Evolutionary conservation across 2,113 vertebrate species (phyloP).

Genomic region (Peromyscus polionotus): DNA sequence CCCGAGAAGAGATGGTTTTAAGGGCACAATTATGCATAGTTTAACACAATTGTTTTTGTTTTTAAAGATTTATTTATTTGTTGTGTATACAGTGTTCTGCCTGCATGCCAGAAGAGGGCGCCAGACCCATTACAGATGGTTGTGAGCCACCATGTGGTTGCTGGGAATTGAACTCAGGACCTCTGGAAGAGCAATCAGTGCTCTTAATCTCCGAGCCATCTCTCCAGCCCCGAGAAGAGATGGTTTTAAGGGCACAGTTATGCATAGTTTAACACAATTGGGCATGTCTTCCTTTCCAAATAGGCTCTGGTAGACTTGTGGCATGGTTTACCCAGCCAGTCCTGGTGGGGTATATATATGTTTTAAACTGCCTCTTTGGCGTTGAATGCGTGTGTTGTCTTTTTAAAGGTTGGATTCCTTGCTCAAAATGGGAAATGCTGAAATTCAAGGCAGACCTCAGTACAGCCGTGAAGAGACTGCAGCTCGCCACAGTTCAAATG

Average conservation of each 20-base stretch:
- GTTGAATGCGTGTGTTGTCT: constrained; percentile 13
- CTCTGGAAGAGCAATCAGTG: too few relatives aligned
- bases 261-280: neutral
- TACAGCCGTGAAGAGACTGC: constrained; percentile 83
- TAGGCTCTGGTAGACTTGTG: constrained; percentile 6
- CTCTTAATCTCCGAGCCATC: too few relatives aligned
- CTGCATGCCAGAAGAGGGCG: too few relatives aligned
- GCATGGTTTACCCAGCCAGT: neutral
- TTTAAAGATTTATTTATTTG: too few relatives aligned
- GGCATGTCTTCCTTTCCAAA: constrained; percentile 4
- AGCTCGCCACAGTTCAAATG: constrained; percentile 78
- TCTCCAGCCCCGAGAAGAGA: too few relatives aligned
- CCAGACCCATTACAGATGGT: too few relatives aligned
- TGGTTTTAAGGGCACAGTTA: constrained; percentile 18
- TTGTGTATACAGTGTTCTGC: too few relatives aligned
- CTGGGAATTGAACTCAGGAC: too few relatives aligned
- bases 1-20: neutral
- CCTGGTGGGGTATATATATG: neutral
- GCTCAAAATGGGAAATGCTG: constrained; percentile 75
- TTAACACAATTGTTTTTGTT: neutral
- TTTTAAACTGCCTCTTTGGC: constrained; percentile 14
- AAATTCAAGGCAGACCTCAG: constrained; percentile 80
- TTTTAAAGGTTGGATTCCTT: constrained; percentile 84
- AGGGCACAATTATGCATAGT: neutral
- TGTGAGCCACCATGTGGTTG: too few relatives aligned